phyloP scores from a whole-genome alignment of 2,888 invertebrate species.

The Pachycephus smyrnensis region DNA sequence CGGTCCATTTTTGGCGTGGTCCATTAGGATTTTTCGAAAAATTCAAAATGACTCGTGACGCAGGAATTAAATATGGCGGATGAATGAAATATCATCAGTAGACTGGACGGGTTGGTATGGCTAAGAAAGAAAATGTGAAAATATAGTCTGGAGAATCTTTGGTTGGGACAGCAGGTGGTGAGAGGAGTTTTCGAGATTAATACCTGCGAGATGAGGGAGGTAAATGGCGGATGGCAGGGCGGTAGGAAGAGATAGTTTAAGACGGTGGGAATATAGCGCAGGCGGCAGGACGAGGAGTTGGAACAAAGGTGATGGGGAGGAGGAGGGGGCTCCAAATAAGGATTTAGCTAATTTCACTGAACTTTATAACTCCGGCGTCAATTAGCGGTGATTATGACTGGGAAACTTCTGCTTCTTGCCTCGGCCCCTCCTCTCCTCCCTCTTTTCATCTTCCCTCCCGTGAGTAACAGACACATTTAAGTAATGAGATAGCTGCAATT shows the following conservation, averaged over 20 bases:
- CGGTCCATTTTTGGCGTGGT: neutral
- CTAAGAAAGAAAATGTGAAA: neutral
- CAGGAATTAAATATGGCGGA: neutral
- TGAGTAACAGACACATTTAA: conserved; percentile 55
- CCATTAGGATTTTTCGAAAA: neutral
- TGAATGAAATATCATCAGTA: neutral
- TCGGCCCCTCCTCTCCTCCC: conserved; percentile 30
- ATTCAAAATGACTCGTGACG: neutral
- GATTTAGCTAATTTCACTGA: conserved; percentile 59
- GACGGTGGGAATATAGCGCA: neutral
- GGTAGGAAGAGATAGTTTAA: neutral
- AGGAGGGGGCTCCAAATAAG: conserved; percentile 38
- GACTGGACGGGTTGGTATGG: neutral
- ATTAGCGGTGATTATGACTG: conserved; percentile 62
- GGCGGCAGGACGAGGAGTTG: neutral
- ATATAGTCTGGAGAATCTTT: neutral
- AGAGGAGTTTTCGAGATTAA: neutral
- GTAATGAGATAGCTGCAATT: conserved; percentile 58
- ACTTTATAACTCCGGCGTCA: conserved; percentile 59
- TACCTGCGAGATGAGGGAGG: neutral
- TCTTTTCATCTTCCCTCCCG: neutral
- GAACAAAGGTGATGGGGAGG: neutral
- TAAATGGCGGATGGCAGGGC: neutral
- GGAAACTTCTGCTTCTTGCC: conserved; percentile 56
- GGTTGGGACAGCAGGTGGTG: neutral